Conservation (phyloP, 2,113 vertebrate species). For the Pseudonaja textilis region DNA sequence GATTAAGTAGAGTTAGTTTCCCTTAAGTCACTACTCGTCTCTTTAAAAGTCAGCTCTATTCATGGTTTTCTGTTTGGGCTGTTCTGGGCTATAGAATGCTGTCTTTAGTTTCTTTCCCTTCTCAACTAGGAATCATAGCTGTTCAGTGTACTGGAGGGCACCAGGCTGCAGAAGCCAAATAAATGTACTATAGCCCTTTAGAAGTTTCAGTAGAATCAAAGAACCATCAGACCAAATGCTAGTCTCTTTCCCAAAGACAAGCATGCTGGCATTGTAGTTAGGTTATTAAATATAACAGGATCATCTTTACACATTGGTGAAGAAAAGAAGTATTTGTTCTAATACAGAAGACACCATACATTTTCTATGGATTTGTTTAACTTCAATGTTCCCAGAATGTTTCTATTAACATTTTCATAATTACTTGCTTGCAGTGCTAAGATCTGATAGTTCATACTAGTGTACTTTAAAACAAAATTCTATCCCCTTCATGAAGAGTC, state of each 20-base stretch:
- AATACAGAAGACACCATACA: neutral
- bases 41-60: neutral
- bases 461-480: neutral
- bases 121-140: neutral
- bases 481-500: neutral
- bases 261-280: neutral
- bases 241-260: neutral
- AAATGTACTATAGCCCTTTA: neutral
- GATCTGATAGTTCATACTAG: neutral
- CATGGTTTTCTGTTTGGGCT: neutral
- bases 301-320: neutral
- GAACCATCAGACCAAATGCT: neutral
- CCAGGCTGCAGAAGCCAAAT: neutral
- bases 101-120: neutral
- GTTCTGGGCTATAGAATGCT: neutral
- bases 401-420: neutral
- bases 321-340: neutral
- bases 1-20: neutral
- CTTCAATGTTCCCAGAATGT: neutral
- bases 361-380: neutral
- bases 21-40: neutral
- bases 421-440: neutral
- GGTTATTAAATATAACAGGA: neutral
- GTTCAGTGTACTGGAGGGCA: neutral
- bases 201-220: neutral